A percentile compares a stretch with the other conserved stretches of the same genome.
These are phyloP conservation scores for Polypedilum vanderplanki DNA, from an alignment of 1,140 invertebrate genomes.

Conservation along the genomic window DNA sequence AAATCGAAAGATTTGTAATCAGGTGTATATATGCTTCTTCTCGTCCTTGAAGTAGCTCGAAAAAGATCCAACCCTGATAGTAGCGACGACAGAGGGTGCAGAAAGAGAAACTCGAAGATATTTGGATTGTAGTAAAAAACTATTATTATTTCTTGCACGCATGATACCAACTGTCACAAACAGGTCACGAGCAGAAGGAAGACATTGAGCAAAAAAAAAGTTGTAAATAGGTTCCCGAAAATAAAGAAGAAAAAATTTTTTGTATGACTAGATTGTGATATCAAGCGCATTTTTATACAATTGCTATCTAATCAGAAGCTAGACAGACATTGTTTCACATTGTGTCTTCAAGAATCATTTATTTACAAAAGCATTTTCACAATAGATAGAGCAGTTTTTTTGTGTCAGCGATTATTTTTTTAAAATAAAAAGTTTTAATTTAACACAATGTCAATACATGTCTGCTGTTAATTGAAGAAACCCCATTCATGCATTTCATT, in stretches of 20 bases:
- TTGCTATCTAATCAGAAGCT: too few relatives aligned
- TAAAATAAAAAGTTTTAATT: too few relatives aligned
- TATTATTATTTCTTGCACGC: conserved; percentile 27
- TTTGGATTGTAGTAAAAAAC: neutral
- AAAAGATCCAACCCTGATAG: neutral
- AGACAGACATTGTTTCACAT: too few relatives aligned
- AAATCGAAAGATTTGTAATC: neutral
- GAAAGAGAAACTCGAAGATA: neutral
- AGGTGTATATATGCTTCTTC: neutral
- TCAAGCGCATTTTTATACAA: too few relatives aligned
- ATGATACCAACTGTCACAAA: conserved; percentile 28
- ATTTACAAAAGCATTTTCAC: too few relatives aligned
- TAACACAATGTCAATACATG: too few relatives aligned
- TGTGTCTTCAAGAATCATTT: too few relatives aligned
- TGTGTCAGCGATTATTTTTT: too few relatives aligned
- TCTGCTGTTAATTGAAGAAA: neutral
- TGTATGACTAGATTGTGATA: too few relatives aligned
- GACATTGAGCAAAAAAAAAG: neutral
- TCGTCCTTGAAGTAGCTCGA: neutral
- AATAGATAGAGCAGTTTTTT: too few relatives aligned
- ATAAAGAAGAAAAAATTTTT: neutral
- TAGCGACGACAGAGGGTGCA: neutral
- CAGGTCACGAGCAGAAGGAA: conserved; percentile 6
- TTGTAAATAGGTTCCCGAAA: conserved; percentile 11
- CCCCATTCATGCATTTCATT: neutral